phyloP scores from a whole-genome alignment of 2,797 vertebrate species.

The Acipenser ruthenus region DNA sequence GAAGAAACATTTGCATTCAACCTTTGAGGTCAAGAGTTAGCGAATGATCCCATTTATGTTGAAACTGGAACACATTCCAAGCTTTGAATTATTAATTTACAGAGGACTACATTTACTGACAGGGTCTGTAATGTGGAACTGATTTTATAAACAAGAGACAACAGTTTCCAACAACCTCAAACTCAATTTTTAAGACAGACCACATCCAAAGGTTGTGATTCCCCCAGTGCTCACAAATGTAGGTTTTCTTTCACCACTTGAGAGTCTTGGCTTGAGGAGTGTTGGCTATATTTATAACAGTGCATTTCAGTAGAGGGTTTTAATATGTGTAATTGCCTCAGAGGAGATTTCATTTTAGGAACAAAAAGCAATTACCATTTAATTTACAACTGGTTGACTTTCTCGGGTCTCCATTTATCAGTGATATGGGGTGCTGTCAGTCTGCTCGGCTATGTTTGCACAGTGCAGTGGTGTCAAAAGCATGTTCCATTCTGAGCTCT shows the following conservation, averaged over 20 bases:
- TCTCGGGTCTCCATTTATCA: conserved; percentile 30
- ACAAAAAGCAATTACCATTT: conserved; percentile 59
- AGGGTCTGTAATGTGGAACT: too few species aligned
- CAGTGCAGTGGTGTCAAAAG: conserved; percentile 14
- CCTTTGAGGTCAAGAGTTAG: not conserved
- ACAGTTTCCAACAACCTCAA: too few species aligned
- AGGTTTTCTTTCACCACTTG: too few species aligned
- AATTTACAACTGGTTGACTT: conserved; percentile 45
- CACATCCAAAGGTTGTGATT: too few species aligned
- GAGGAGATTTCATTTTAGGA: conserved; percentile 53
- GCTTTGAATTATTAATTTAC: too few species aligned
- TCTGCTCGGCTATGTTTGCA: conserved; percentile 14
- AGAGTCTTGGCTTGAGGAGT: conserved; percentile 29
- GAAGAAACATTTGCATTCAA: not conserved
- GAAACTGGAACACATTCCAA: conserved; percentile 1
- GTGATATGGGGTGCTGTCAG: conserved; percentile 27
- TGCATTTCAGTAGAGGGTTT: conserved; percentile 44
- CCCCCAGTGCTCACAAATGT: too few species aligned
- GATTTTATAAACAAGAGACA: too few species aligned
- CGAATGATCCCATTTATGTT: not conserved
- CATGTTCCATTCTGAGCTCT: conserved; percentile 23
- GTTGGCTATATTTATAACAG: conserved; percentile 46
- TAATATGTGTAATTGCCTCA: conserved; percentile 59
- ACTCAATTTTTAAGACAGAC: too few species aligned
- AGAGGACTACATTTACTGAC: too few species aligned